Percentiles rank a stretch among this genome's conserved stretches.
phyloP scores from a whole-genome alignment of 2,113 vertebrate species.

The Argyrosomus japonicus region DNA sequence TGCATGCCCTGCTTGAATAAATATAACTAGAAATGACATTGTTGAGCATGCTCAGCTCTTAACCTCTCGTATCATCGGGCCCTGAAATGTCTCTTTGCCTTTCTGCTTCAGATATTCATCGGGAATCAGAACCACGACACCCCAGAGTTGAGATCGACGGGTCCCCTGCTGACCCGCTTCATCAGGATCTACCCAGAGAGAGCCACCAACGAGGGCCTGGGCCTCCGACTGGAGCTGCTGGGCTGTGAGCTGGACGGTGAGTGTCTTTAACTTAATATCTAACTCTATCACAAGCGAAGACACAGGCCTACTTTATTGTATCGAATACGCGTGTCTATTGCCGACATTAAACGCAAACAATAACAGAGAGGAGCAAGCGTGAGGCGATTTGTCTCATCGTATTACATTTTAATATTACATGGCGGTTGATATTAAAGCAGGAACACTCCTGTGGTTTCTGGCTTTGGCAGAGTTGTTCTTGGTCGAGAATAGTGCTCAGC shows the following conservation, averaged over 20 bases:
- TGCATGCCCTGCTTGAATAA: neutral
- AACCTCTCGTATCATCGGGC: neutral
- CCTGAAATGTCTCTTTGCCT: neutral
- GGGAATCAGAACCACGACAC: constrained; percentile 98
- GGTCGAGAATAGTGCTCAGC: neutral
- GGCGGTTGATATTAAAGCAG: constrained; percentile 1
- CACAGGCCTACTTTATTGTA: neutral
- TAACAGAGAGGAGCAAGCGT: neutral
- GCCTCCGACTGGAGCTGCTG: constrained; percentile 93
- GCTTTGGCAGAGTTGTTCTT: neutral
- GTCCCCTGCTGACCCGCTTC: constrained; percentile 87
- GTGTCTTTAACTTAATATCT: neutral
- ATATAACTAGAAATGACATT: no score
- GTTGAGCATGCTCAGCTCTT: neutral
- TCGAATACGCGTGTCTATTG: neutral
- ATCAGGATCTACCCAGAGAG: constrained; percentile 94
- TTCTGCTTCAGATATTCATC: constrained; percentile 86
- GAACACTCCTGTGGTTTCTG: constrained; percentile 30
- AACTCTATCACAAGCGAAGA: neutral
- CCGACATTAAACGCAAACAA: neutral
- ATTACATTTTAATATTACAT: constrained; percentile 18
- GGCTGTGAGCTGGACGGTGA: constrained; percentile 95
- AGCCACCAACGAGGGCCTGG: constrained; percentile 89
- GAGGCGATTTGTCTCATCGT: neutral
- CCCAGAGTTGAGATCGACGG: constrained; percentile 89